Evolutionary conservation across 2,888 invertebrate species (phyloP), one percentile per base, ranked within the genome.

Genomic region (Halictus ligatus): DNA sequence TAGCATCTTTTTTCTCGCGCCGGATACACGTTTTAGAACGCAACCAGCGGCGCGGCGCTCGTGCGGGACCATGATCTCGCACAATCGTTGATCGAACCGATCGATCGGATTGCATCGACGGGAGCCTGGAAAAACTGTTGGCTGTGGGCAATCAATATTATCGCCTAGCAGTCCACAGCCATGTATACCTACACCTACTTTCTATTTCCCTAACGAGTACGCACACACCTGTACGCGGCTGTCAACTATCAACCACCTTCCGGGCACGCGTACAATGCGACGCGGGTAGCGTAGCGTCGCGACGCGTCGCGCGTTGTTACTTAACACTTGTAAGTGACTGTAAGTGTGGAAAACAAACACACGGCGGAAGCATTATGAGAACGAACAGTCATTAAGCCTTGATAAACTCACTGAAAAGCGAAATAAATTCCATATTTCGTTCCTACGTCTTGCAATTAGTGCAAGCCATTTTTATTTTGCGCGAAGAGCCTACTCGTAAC

Each of bases 1-100:
- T 58, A 75, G 86, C 81, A 79, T 80, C 88, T 86, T 86, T 82
- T 82, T 84, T 83, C 87, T 84, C 83, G 82, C 86, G 81, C 85
- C 80, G 79, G 88, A 82, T 88, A 90, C 84, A 85, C 87, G 90
- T 75, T 90, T 89, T 85, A 89, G 87, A 89, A 86, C 82, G 89
- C 89, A 90, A 88, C 89, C 92, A 86, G 81, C 48, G 48, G 48
- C 46, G 13, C 90, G 87, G 88, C 91, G 87, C 89, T 92, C 92
- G 92, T 92, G 92, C 92, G 92, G 86, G 88, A 92, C 91, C 88
- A 77, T 73, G 83, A 75, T 82, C 81, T 80, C 78, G 72, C 78
- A 86, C 84, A 78, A 91, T 91, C 86, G 76, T 85, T 85, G 86
- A 89, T 91, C 89, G 88, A 87, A 87, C 91, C 88, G 78, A 88